Conservation (phyloP, 2,797 vertebrate species). For the Fistularia tabacaria region DNA sequence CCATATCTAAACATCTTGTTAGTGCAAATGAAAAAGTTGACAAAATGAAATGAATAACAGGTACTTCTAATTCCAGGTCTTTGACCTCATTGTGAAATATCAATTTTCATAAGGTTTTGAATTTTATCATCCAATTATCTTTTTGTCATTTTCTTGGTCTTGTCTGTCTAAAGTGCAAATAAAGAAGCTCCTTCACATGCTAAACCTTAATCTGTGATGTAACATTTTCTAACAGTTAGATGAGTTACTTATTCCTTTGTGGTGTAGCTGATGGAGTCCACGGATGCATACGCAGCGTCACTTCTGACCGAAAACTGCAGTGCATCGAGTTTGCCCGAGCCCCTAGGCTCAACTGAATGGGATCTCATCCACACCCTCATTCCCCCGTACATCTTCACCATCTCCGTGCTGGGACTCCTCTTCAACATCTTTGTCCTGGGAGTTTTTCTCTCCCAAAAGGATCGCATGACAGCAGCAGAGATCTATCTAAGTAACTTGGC, state of each 20-base stretch:
- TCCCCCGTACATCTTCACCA: constrained; percentile 67
- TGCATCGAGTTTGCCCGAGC: not conserved
- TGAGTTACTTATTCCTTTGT: constrained; percentile 2
- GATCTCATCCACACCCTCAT: constrained; percentile 48
- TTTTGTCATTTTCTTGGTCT: too few relatives aligned
- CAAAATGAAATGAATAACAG: too few relatives aligned
- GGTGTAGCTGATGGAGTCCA: constrained; percentile 43
- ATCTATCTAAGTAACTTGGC: constrained; percentile 90
- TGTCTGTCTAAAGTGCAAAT: too few relatives aligned
- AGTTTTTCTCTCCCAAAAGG: constrained; percentile 78
- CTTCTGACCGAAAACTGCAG: constrained; percentile 48
- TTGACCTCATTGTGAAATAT: too few relatives aligned
- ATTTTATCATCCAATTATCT: too few relatives aligned
- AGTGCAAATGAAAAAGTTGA: too few relatives aligned
- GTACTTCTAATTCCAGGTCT: too few relatives aligned
- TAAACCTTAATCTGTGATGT: too few relatives aligned
- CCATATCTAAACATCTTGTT: too few relatives aligned
- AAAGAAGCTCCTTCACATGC: too few relatives aligned
- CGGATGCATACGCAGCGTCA: constrained; percentile 1
- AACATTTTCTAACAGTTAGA: too few relatives aligned
- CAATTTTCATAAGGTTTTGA: too few relatives aligned
- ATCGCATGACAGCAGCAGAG: constrained; percentile 82
- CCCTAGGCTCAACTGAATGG: constrained; percentile 59
- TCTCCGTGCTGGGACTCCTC: constrained; percentile 72
- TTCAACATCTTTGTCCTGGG: constrained; percentile 84